Base-by-base conservation (phyloP, 2,888 invertebrate genomes). In the Pimpla rufipes region DNA sequence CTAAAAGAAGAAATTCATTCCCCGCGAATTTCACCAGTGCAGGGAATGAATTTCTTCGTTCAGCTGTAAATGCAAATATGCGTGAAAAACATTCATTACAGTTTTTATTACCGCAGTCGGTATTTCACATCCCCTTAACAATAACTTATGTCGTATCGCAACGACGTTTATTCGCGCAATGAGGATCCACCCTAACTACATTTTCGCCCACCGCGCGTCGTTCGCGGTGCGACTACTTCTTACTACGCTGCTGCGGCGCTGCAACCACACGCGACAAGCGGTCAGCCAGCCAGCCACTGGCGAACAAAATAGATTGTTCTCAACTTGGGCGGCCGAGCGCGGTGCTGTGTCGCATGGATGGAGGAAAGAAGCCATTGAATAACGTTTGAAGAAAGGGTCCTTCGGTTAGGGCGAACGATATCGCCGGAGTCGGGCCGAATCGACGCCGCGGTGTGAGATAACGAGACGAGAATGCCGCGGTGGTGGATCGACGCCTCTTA, bases 361-460 rank as follows among this genome's bases (percentile, higher is more conserved):
- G 84, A 80, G 68, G 83, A 73, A n/a, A 86, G 88, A 88, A 90
- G 87, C 90, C 88, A 90, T 90, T 88, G 87, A 87, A 90, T 88
- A 89, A 76, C 75, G n/a, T 57, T 85, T 52, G 59, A 21, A 37
- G 35, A 59, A 67, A 79, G 81, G 18, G 59, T 76, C 68, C n/a
- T n/a, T 76, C n/a, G 59, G 59, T 7, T n/a, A 62, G 11, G 74
- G 79, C 29, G 37, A 79, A 77, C 67, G 37, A 70, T 78, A 70
- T 50, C 42, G 59, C 35, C 29, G 29, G 23, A 23, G 21, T 50
- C 35, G 13, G 29, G 11, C 21, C 57, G 23, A 57, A 57, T 74
- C 29, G 45, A 47, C 55, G 21, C 5, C 47, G 37, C 18, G 35
- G 18, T 29, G 16, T 16, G n/a, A 18, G 35, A 18, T 18, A 62